Evolutionary conservation across 2,888 invertebrate species (phyloP).

Genomic region (Lasioglossum zephyrum): DNA sequence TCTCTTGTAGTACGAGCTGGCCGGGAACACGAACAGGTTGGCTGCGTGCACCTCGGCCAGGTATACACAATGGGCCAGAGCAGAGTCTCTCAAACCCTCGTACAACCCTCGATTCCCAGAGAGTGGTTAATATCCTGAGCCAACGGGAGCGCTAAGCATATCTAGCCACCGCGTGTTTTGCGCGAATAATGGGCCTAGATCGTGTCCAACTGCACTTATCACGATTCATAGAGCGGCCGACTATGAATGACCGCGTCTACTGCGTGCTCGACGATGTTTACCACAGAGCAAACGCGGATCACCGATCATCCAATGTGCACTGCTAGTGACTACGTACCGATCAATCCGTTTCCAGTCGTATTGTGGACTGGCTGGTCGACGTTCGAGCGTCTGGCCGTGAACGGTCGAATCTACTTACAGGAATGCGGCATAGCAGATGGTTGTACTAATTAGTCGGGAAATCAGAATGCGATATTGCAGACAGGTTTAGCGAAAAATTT

Average conservation of each 20-base stretch:
- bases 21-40: conserved; percentile 18
- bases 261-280: neutral
- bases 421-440: neutral
- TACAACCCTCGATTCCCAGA: neutral
- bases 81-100: conserved; percentile 39
- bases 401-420: neutral
- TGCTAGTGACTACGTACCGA: conserved; percentile 1
- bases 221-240: conserved; percentile 37
- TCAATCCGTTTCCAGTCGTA: neutral
- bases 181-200: conserved; percentile 7
- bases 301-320: neutral
- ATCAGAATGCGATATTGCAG: neutral
- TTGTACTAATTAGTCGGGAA: neutral
- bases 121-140: neutral
- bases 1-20: conserved; percentile 21
- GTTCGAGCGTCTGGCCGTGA: neutral
- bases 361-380: neutral
- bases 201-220: conserved; percentile 43
- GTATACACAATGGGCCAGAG: conserved; percentile 28
- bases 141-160: neutral
- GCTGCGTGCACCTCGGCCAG: conserved; percentile 19
- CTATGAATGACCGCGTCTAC: conserved; percentile 21
- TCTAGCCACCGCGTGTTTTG: neutral
- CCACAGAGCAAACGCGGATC: neutral
- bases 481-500: neutral